A percentile compares a stretch with the other conserved stretches of the same genome.
Evolutionary conservation across 2,113 vertebrate genomes (phyloP).

Genomic region (Syngnathus floridae): DNA sequence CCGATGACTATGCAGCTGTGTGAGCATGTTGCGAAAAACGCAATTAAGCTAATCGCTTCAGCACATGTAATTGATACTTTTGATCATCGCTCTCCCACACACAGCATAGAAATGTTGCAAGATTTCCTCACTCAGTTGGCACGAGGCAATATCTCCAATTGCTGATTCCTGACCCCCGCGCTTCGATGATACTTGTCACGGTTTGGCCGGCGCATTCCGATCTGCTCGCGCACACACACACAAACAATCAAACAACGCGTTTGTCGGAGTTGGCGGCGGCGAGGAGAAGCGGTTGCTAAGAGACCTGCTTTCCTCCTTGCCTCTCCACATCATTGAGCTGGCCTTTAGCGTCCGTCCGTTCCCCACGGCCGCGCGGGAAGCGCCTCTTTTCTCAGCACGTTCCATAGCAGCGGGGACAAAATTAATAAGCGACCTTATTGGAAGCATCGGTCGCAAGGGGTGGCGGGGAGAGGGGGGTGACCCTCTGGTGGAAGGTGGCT

Average conservation of each 20-base stretch:
- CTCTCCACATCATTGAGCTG: slow-evolving; percentile 57
- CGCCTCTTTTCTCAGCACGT: slow-evolving; percentile 5
- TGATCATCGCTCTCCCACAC: not conserved
- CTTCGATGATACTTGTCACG: slow-evolving; percentile 23
- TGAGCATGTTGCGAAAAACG: not conserved
- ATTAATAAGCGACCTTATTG: slow-evolving; percentile 34
- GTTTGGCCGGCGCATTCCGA: slow-evolving; percentile 8
- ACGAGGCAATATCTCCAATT: slow-evolving; percentile 5
- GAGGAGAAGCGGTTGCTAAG: slow-evolving; percentile 62
- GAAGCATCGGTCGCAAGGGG: slow-evolving; percentile 2
- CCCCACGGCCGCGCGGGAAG: slow-evolving; percentile 24
- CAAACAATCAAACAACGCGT: slow-evolving; percentile 20
- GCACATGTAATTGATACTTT: not conserved
- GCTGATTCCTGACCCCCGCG: not conserved
- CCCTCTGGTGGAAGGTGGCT: not conserved
- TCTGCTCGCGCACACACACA: slow-evolving; percentile 5
- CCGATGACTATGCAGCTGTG: not conserved
- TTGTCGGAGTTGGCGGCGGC: slow-evolving; percentile 23
- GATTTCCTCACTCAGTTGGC: slow-evolving; percentile 1
- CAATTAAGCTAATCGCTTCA: not conserved
- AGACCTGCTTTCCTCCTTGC: slow-evolving; percentile 49
- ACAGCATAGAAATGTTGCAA: not conserved
- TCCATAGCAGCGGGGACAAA: slow-evolving; percentile 10
- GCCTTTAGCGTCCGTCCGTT: slow-evolving; percentile 52
- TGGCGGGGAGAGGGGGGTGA: not conserved